Evolutionary conservation across 2,888 invertebrate species (phyloP).

Genomic region (Leucophenga maculata): DNA sequence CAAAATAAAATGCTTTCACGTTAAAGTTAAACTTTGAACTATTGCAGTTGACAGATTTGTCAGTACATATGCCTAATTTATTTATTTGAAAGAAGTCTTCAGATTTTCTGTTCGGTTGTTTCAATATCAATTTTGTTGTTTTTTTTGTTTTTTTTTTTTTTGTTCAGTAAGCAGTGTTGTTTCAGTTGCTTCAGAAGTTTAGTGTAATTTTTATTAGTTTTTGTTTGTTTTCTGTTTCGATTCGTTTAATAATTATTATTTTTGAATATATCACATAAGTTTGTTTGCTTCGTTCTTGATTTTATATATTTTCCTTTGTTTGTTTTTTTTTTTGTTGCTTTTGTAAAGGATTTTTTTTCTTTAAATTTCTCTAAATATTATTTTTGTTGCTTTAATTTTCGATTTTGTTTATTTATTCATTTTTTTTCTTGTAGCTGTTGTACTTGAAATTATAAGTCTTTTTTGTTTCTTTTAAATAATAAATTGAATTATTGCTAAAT

Average conservation of each 20-base stretch:
- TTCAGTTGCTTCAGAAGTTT: not conserved
- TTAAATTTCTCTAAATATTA: conserved; percentile 29
- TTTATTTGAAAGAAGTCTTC: conserved; percentile 12
- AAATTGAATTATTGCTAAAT: conserved; percentile 33
- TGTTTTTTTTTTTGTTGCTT: conserved; percentile 31
- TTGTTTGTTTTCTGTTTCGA: not conserved
- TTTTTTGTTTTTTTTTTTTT: conserved; percentile 15
- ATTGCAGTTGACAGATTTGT: too few species aligned
- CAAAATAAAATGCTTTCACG: conserved; percentile 15
- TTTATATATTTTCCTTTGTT: conserved; percentile 22
- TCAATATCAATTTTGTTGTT: not conserved
- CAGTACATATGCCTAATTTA: not conserved
- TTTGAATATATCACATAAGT: conserved; percentile 28
- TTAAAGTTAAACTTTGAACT: not conserved
- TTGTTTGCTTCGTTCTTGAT: conserved; percentile 15
- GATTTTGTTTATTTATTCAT: too few species aligned
- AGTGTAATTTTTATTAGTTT: not conserved
- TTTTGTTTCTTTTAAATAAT: conserved; percentile 17
- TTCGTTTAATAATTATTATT: not conserved
- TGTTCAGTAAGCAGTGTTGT: conserved; percentile 14
- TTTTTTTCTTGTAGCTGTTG: conserved; percentile 18
- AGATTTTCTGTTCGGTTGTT: conserved; percentile 4
- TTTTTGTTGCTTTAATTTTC: conserved; percentile 41
- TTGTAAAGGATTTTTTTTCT: conserved; percentile 32
- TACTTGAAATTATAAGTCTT: conserved; percentile 13